phyloP scores from a whole-genome alignment of 2,797 vertebrate genomes.

The Triplophysa yarkandensis region DNA sequence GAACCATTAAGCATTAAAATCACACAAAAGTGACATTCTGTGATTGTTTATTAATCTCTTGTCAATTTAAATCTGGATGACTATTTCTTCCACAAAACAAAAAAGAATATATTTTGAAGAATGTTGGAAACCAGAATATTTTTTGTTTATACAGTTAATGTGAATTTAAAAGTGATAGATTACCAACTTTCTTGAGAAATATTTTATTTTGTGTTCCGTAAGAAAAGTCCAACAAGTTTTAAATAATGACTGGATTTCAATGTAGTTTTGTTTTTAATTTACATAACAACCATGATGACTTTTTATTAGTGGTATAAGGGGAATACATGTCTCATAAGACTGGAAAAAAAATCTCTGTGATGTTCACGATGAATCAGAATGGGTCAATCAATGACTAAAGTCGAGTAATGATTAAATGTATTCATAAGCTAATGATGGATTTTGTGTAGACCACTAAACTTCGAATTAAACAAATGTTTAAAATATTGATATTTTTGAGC shows the following conservation, averaged over 20 bases:
- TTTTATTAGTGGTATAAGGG: background rate
- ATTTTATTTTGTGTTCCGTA: too few species aligned
- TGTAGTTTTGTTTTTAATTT: background rate
- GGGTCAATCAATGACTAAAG: background rate
- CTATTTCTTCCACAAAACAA: background rate
- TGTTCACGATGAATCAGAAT: background rate
- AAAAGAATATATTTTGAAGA: too few species aligned
- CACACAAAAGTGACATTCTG: background rate
- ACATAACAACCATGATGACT: background rate
- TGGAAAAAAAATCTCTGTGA: background rate
- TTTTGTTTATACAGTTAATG: too few species aligned
- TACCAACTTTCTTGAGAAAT: too few species aligned
- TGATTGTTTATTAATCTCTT: too few species aligned
- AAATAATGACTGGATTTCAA: too few species aligned
- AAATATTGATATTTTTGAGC: background rate
- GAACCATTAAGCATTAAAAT: background rate
- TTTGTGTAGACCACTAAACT: background rate
- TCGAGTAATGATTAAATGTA: background rate
- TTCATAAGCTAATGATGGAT: background rate
- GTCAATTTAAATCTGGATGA: background rate
- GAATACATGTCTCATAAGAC: background rate
- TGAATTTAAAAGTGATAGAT: too few species aligned
- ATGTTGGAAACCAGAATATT: too few species aligned
- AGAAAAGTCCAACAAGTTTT: too few species aligned
- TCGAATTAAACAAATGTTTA: background rate